These are phyloP conservation scores for Labeo catla DNA, from an alignment of 2,113 vertebrate species.

Conservation along the genomic window DNA sequence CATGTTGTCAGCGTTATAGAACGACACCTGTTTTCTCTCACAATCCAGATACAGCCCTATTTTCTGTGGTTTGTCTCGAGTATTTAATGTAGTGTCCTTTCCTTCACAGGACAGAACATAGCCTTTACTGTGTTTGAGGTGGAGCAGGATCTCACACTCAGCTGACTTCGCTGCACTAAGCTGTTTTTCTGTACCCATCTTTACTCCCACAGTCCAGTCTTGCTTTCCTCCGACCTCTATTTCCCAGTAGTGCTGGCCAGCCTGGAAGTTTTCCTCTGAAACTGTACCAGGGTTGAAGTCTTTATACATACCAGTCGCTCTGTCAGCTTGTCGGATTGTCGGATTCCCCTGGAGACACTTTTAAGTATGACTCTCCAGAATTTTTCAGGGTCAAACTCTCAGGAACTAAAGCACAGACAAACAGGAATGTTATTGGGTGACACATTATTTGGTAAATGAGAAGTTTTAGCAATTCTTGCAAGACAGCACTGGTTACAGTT, in stretches of 20 bases:
- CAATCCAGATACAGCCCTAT: slow-evolving; percentile 61
- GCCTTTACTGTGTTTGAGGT: slow-evolving; percentile 51
- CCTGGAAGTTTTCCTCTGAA: slow-evolving; percentile 36
- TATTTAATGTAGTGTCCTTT: background rate
- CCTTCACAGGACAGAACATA: background rate
- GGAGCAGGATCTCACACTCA: slow-evolving; percentile 17
- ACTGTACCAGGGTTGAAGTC: slow-evolving; percentile 24
- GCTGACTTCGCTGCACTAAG: background rate
- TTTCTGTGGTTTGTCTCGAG: slow-evolving; percentile 43
- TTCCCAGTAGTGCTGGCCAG: slow-evolving; percentile 64
- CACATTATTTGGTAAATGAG: background rate
- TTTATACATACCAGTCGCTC: background rate
- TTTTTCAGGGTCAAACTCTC: slow-evolving; percentile 38
- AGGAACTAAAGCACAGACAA: slow-evolving; percentile 10
- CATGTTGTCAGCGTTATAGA: slow-evolving; percentile 65
- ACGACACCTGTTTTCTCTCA: slow-evolving; percentile 43
- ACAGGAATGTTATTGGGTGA: background rate
- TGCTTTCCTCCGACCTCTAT: slow-evolving; percentile 55
- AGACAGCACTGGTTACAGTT: background rate
- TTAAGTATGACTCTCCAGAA: slow-evolving; percentile 37
- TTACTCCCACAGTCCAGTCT: slow-evolving; percentile 60
- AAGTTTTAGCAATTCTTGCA: background rate
- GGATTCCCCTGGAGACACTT: slow-evolving; percentile 52
- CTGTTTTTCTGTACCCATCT: background rate
- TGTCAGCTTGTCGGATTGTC: slow-evolving; percentile 43